Conservation (phyloP, 2,113 vertebrate species). For the Notothenia rossii region DNA sequence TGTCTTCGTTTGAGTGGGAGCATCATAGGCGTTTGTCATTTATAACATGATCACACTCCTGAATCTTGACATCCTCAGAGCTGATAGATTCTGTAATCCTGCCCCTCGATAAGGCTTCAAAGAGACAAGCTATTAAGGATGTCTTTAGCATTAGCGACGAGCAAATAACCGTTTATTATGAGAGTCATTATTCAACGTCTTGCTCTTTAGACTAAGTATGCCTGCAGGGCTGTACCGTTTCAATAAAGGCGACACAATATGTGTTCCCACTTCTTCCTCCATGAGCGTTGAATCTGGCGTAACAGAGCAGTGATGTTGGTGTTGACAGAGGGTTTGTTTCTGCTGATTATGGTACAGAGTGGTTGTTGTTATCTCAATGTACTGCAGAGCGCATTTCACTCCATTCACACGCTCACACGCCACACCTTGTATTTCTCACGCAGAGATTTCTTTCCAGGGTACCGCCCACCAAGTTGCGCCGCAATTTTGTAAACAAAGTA, state of each 20-base stretch:
- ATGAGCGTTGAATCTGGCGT: neutral
- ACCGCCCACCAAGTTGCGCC: too few relatives aligned
- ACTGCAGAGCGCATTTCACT: too few relatives aligned
- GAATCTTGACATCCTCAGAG: constrained; percentile 33
- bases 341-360: neutral
- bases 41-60: constrained; percentile 55
- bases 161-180: constrained; percentile 67
- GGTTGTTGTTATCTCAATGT: too few relatives aligned
- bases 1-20: neutral
- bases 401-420: too few relatives aligned
- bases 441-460: too few relatives aligned
- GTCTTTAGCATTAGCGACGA: constrained; percentile 48
- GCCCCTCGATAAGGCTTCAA: constrained; percentile 56
- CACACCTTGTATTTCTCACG: too few relatives aligned
- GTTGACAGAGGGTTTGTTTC: neutral
- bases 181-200: constrained; percentile 28
- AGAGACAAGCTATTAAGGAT: constrained; percentile 50
- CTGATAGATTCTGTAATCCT: constrained; percentile 41
- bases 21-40: constrained; percentile 28
- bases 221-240: constrained; percentile 27
- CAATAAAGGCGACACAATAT: neutral
- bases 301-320: neutral
- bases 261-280: neutral
- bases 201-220: constrained; percentile 29
- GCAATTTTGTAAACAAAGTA: too few relatives aligned